These are phyloP conservation scores for Vanessa cardui DNA, from an alignment of 2,888 invertebrate species.

Conservation along the genomic window DNA sequence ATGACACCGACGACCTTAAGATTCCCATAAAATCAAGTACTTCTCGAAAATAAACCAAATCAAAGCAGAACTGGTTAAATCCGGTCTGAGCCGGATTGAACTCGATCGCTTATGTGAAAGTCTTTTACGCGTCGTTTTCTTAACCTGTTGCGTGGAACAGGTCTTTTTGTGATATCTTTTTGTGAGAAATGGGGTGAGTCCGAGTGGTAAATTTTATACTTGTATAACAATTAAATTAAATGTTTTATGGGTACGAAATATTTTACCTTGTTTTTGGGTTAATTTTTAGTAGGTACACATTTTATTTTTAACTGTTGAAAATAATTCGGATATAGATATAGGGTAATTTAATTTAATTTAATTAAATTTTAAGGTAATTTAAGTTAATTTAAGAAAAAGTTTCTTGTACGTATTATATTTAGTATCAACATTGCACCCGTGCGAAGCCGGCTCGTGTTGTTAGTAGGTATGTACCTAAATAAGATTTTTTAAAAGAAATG, in stretches of 20 bases:
- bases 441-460: no score
- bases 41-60: conserved; percentile 9
- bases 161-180: conserved; percentile 1
- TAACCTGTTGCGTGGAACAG: conserved; percentile 7
- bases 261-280: no score
- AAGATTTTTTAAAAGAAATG: no score
- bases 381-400: no score
- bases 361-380: no score
- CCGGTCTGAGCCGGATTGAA: conserved; percentile 28
- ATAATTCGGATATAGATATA: no score
- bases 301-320: no score
- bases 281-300: no score
- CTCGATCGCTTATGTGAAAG: conserved; percentile 1
- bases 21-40: conserved; percentile 25
- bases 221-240: background rate
- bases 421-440: no score
- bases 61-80: conserved; percentile 17
- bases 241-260: background rate
- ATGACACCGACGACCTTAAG: conserved; percentile 32
- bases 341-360: no score
- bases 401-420: no score
- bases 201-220: background rate
- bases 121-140: background rate
- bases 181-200: background rate
- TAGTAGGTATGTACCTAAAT: no score